Evolutionary conservation across 35 echinoderm and acorn worm genomes (phyloP).

Genomic region (Ophioderma brevispina): DNA sequence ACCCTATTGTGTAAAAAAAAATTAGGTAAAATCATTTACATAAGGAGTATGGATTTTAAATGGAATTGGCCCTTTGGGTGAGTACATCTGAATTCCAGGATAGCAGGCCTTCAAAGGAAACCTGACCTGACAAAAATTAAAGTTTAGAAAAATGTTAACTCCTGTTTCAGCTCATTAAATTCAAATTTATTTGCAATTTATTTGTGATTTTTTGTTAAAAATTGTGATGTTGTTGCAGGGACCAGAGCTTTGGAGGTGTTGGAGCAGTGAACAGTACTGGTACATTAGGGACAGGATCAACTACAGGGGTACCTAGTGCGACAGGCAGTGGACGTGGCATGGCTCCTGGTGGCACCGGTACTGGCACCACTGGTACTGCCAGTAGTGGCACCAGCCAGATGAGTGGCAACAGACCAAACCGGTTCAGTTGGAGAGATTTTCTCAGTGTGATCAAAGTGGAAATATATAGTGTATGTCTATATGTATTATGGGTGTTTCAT

Average conservation of each 20-base stretch:
- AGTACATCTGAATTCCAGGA: neutral
- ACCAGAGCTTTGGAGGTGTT: too few relatives aligned
- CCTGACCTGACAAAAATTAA: neutral
- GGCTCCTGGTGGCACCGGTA: neutral
- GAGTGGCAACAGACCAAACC: slow-evolving; percentile 18
- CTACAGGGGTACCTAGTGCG: neutral
- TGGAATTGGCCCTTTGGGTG: too few relatives aligned
- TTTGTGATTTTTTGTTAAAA: neutral
- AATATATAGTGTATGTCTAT: slow-evolving; percentile 78
- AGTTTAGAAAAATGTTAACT: neutral
- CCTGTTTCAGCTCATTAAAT: neutral
- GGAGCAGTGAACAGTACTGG: neutral
- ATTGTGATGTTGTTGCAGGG: neutral
- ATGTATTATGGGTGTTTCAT: too few relatives aligned
- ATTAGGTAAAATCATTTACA: neutral
- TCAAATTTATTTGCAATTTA: neutral
- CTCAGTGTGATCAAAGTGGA: slow-evolving; percentile 96
- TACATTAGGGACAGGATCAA: neutral
- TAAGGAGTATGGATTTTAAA: too few relatives aligned
- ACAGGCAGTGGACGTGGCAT: neutral
- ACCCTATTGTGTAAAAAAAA: neutral
- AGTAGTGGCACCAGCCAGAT: neutral
- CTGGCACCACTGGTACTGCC: neutral
- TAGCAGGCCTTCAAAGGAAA: neutral
- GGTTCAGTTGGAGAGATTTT: slow-evolving; percentile 84